Evolutionary conservation across 2,113 vertebrate species (phyloP), one percentile per base, ranked within the genome.

Genomic region (Archocentrus centrarchus): DNA sequence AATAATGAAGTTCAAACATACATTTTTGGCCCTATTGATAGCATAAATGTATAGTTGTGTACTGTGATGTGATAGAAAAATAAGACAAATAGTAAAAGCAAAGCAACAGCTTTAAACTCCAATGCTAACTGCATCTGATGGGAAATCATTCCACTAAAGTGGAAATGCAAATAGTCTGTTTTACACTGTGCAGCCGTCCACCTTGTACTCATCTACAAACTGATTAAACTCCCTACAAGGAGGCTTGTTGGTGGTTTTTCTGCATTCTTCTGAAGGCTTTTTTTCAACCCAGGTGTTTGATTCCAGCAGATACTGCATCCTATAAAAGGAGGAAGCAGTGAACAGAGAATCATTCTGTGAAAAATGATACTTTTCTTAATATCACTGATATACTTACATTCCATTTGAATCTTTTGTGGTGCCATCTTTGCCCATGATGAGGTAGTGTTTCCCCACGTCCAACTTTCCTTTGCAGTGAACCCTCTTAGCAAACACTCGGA

Each of bases 371-470:
- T 7, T 66, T 6, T 2, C 11, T 55, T 27, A 14, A 32, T 37
- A 18, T n/a, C 6, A 39, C 0, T 70, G 27, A 59, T 27, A 35
- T 53, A 93, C 95, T 94, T 77, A 96, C 95, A 58, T 50, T 91
- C 93, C 90, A 8, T 63, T 35, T 1, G 79, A 82, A 85, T 95
- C 93, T 1, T 86, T 96, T 39, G 95, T 96, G 70, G 78, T 5
- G 62, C 94, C 96, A n/a, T 96, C 95, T 78, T 93, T 94, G 44
- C 96, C 96, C 96, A 96, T 95, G 87, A 96, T 94, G 14, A 96
- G 94, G 80, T 96, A 96, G 2, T 27, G 75, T 20, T 77, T 58
- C 3, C 75, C 86, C 22, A 59, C 0, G 0, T 86, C 62, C 35
- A 96, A 66, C 6, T 86, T 11, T 58, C n/a, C 90, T 80, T 95